Evolutionary conservation across 1,140 invertebrate species (phyloP).

Genomic region (Drosophila bocqueti): DNA sequence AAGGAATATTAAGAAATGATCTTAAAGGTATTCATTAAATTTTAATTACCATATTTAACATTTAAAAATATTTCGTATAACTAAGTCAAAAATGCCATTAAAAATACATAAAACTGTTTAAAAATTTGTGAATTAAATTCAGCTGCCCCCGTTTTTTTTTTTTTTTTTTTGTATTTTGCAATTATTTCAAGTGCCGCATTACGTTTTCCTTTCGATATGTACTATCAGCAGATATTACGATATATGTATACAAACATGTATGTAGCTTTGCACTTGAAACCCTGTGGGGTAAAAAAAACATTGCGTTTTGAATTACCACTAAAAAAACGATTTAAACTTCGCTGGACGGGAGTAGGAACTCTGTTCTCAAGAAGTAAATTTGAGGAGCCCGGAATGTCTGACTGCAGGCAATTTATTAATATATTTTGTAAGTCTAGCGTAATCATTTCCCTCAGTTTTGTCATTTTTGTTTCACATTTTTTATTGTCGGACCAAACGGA

Average conservation of each 20-base stretch:
- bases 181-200: slow-evolving; percentile 33
- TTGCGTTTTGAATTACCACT: slow-evolving; percentile 60
- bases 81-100: background rate
- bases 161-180: slow-evolving; percentile 8
- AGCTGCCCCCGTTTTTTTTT: background rate
- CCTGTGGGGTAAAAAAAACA: slow-evolving; percentile 5
- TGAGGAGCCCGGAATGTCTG: slow-evolving; percentile 64
- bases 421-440: slow-evolving; percentile 2
- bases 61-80: background rate
- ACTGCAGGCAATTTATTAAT: slow-evolving; percentile 20
- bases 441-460: slow-evolving; percentile 8
- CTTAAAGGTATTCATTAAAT: background rate
- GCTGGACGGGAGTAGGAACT: slow-evolving; percentile 14
- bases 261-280: slow-evolving; percentile 56
- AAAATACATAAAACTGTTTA: slow-evolving; percentile 1
- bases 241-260: background rate
- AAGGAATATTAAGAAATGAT: background rate
- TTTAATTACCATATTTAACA: background rate
- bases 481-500: slow-evolving; percentile 13
- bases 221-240: slow-evolving; percentile 33
- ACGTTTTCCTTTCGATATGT: slow-evolving; percentile 22
- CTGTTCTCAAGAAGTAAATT: slow-evolving; percentile 62
- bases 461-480: background rate
- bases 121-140: slow-evolving; percentile 13
- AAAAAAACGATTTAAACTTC: slow-evolving; percentile 20